A percentile compares a stretch with the other conserved stretches of the same genome.
Conservation (phyloP, 2,113 vertebrate species). For the Seriola aureovittata region DNA sequence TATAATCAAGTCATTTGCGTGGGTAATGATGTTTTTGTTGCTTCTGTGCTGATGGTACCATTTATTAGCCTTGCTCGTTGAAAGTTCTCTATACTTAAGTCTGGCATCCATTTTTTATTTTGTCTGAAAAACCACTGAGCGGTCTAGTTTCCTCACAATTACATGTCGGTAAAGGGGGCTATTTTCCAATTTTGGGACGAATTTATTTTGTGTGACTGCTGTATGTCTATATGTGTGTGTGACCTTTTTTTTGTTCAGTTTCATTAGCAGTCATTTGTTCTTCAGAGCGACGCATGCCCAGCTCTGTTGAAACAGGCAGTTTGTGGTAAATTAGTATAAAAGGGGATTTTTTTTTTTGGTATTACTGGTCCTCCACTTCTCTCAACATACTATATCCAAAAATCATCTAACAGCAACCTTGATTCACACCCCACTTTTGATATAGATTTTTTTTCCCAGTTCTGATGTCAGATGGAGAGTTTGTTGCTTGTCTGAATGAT, state of each 20-base stretch:
- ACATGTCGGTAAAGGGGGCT: background rate
- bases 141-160: background rate
- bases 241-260: background rate
- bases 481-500: background rate
- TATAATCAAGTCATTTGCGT: conserved; percentile 72
- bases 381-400: background rate
- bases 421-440: background rate
- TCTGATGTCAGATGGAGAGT: background rate
- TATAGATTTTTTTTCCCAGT: background rate
- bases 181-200: background rate
- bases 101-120: conserved; percentile 31
- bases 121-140: background rate
- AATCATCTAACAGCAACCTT: background rate
- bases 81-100: conserved; percentile 44
- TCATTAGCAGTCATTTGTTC: conserved; percentile 2
- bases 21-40: conserved; percentile 66
- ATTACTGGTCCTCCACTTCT: background rate
- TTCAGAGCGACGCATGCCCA: background rate
- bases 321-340: conserved; percentile 1
- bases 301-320: conserved; percentile 2
- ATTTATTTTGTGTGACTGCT: background rate
- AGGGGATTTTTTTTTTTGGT: background rate
- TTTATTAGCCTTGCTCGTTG: conserved; percentile 45
- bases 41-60: conserved; percentile 37
- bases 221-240: background rate